Conservation (phyloP, 2,888 invertebrate species). For the Vesta saturnalis region DNA sequence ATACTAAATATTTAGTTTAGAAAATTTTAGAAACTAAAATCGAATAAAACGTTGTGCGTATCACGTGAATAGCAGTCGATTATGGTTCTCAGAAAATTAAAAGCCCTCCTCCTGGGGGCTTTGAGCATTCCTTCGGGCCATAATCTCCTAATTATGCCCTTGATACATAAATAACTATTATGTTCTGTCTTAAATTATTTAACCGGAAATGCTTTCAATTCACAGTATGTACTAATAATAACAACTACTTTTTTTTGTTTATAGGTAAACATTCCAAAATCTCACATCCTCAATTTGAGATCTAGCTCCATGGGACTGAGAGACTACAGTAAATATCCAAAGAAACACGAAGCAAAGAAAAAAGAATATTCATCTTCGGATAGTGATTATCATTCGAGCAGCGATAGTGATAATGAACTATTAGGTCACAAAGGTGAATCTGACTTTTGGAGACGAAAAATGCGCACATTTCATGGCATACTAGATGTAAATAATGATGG, state of each 20-base stretch:
- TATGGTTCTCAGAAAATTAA: no score
- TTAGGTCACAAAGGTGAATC: constrained; percentile 59
- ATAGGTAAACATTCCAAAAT: constrained; percentile 9
- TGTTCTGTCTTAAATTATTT: no score
- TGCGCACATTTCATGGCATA: constrained; percentile 85
- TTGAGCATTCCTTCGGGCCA: no score
- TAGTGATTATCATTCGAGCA: constrained; percentile 34
- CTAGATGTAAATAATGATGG: constrained; percentile 89
- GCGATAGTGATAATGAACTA: constrained; percentile 36
- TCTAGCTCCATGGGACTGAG: background rate
- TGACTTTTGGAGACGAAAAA: constrained; percentile 85
- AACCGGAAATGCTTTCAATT: no score
- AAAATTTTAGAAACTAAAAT: no score
- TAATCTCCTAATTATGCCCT: no score
- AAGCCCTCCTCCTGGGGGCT: no score
- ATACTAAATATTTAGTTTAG: no score
- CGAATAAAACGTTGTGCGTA: no score
- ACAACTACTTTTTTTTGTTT: constrained; percentile 14
- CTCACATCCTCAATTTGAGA: background rate
- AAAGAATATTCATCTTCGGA: constrained; percentile 17
- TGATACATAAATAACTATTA: no score
- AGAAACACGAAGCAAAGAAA: constrained; percentile 27
- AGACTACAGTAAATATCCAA: constrained; percentile 39
- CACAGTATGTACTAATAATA: no score
- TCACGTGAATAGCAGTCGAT: no score